Conservation (phyloP, 1,140 invertebrate genomes). For the Apis mellifera region Amel_HAv3.1 CM009946.2:2123501-2124000, state of each 20-base stretch:
- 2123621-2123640: slow-evolving; percentile 50
- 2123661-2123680: slow-evolving; percentile 49
- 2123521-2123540: neutral
- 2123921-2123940: neutral
- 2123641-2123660: slow-evolving; percentile 57
- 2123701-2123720: neutral
- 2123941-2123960: neutral
- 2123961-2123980: neutral
- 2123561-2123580: neutral
- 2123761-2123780: slow-evolving; percentile 61
- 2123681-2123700: slow-evolving; percentile 47
- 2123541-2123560: neutral
- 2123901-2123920: neutral
- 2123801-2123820: no score
- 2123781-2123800: slow-evolving; percentile 29
- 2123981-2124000: neutral
- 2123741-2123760: slow-evolving; percentile 31
- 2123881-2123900: slow-evolving; percentile 20
- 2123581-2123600: slow-evolving; percentile 52
- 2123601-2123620: slow-evolving; percentile 28
- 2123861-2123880: slow-evolving; percentile 53
- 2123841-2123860: slow-evolving; percentile 20
- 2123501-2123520: no score
- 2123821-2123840: slow-evolving; percentile 33
- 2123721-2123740: slow-evolving; percentile 47